Percentiles rank a stretch among this genome's conserved stretches.
Evolutionary conservation across 2,888 invertebrate species (phyloP).

Genomic region (Xestoiulus laeticollis): DNA sequence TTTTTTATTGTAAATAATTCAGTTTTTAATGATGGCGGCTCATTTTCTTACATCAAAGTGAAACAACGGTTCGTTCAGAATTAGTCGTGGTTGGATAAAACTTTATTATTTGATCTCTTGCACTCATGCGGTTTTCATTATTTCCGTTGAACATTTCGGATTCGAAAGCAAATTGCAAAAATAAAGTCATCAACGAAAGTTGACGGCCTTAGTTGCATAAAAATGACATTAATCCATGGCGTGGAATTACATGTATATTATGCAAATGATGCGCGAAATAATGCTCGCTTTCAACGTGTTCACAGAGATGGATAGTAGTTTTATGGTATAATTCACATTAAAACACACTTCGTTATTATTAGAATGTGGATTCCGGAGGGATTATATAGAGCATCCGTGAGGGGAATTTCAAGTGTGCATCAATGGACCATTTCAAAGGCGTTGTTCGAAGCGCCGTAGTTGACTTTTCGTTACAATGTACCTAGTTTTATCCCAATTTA

Average conservation of each 20-base stretch:
- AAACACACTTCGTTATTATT: neutral
- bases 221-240: neutral
- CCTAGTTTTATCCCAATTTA: too few relatives aligned
- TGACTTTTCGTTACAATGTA: too few relatives aligned
- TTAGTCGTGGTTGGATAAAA: constrained; percentile 5
- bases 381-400: neutral
- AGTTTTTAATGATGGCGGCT: neutral
- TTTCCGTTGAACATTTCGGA: constrained; percentile 4
- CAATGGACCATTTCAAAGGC: neutral
- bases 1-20: neutral
- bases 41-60: neutral
- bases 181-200: constrained; percentile 3
- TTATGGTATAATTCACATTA: neutral
- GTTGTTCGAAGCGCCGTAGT: neutral
- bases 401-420: neutral
- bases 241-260: neutral
- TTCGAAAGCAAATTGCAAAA: neutral
- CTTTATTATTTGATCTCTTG: constrained; percentile 23
- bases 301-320: constrained; percentile 3
- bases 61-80: neutral
- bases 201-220: neutral
- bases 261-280: neutral
- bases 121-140: neutral
- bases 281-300: neutral
- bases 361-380: neutral